A percentile compares a stretch with the other conserved stretches of the same genome.
These are phyloP conservation scores for Furnarius figulus DNA, from an alignment of 2,113 vertebrate genomes.

Conservation along the genomic window DNA sequence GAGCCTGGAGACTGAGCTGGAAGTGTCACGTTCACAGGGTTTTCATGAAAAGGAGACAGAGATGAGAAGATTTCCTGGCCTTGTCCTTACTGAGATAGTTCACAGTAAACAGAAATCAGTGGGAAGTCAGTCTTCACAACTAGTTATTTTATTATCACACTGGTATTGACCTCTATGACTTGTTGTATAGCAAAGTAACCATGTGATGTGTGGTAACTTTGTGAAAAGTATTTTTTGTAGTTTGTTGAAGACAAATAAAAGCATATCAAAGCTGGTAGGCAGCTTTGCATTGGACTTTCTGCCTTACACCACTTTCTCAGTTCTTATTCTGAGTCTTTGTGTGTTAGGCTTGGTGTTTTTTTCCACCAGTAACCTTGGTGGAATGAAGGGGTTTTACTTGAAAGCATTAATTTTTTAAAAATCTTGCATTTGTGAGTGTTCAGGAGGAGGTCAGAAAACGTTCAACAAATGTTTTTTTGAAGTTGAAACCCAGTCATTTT, in stretches of 20 bases:
- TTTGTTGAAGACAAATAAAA: neutral
- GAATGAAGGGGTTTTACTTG: neutral
- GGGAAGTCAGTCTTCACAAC: neutral
- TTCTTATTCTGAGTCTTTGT: neutral
- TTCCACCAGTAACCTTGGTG: neutral
- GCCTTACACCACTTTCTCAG: neutral
- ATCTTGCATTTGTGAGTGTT: neutral
- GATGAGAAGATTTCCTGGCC: neutral
- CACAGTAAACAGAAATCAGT: neutral
- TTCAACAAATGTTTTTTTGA: neutral
- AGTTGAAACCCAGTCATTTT: neutral
- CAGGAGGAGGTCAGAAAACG: neutral
- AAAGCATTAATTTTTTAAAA: neutral
- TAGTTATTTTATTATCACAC: neutral
- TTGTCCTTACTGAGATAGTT: neutral
- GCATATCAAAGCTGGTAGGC: neutral
- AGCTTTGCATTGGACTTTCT: neutral
- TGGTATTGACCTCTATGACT: neutral
- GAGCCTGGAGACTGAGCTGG: neutral
- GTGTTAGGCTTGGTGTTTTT: neutral
- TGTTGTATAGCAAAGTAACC: neutral
- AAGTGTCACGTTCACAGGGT: neutral
- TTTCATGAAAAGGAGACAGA: neutral
- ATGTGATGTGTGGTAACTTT: neutral
- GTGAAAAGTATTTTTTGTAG: rapidly evolving